phyloP scores from a whole-genome alignment of 2,797 vertebrate genomes.

The Setipinna tenuifilis region DNA sequence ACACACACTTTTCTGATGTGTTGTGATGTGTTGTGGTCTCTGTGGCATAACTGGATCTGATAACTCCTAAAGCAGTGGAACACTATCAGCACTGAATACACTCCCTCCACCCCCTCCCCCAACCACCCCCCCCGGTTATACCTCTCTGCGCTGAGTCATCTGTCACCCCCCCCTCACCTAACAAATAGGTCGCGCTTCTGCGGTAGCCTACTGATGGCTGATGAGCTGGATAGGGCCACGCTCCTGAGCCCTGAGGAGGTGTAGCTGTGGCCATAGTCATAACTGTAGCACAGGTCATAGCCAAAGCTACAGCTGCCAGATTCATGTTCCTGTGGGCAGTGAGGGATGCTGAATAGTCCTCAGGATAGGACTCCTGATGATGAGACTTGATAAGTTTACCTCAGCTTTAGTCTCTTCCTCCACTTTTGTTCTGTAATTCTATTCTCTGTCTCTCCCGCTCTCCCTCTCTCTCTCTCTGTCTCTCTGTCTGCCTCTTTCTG shows the following conservation, averaged over 20 bases:
- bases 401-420: background rate
- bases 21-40: background rate
- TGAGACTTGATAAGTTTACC: background rate
- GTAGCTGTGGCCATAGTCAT: too few species aligned
- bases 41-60: background rate
- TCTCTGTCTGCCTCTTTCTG: background rate
- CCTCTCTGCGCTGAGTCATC: background rate
- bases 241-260: background rate
- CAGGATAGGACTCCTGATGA: background rate
- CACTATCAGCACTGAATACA: background rate
- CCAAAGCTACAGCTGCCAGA: background rate
- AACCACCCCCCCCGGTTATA: too few species aligned
- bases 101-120: too few species aligned
- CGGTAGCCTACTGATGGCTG: background rate
- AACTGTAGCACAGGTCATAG: too few species aligned
- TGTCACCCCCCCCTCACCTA: background rate
- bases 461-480: background rate
- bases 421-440: too few species aligned
- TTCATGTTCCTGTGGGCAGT: background rate
- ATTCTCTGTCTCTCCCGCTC: background rate
- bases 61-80: background rate
- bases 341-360: background rate
- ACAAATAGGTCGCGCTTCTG: background rate
- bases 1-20: background rate
- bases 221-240: background rate